Conservation (phyloP, 2,113 vertebrate genomes). For the Heterotis niloticus region DNA sequence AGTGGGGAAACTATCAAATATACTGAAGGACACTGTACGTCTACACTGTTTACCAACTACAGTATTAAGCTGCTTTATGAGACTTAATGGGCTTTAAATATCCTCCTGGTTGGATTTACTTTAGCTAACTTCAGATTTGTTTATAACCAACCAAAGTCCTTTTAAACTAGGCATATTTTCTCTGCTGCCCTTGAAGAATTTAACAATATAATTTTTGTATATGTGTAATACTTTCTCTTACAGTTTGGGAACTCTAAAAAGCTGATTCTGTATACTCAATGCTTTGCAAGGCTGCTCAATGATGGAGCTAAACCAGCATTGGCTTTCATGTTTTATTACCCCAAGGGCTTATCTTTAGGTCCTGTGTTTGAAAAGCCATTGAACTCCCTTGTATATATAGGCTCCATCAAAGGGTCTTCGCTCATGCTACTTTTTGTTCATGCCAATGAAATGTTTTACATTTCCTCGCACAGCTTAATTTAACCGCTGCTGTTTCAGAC, state of each 20-base stretch:
- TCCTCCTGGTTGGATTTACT: conserved; percentile 49
- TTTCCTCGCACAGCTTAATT: conserved; percentile 56
- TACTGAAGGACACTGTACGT: conserved; percentile 8
- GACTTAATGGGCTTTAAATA: too few species aligned
- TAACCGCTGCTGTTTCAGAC: conserved; percentile 35
- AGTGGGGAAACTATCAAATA: conserved; percentile 4
- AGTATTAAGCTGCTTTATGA: conserved; percentile 31
- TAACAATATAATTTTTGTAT: conserved; percentile 47
- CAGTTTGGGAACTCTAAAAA: conserved; percentile 48
- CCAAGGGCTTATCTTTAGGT: conserved; percentile 47
- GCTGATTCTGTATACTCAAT: conserved; percentile 46
- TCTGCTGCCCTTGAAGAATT: conserved; percentile 35
- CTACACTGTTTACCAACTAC: conserved; percentile 24
- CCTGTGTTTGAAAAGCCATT: conserved; percentile 51
- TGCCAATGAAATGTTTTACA: conserved; percentile 65
- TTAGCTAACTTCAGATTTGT: conserved; percentile 43
- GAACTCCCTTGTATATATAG: conserved; percentile 34
- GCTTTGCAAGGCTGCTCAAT: conserved; percentile 39
- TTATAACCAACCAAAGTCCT: conserved; percentile 49
- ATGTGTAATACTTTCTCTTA: conserved; percentile 50
- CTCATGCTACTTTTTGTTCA: conserved; percentile 56
- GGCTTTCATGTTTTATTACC: conserved; percentile 49
- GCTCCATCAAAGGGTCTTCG: conserved; percentile 50
- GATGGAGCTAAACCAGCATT: conserved; percentile 46
- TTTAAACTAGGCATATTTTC: conserved; percentile 46